Base-by-base conservation (phyloP, 2,888 invertebrate species). In the Pseudococcus viburni region DNA sequence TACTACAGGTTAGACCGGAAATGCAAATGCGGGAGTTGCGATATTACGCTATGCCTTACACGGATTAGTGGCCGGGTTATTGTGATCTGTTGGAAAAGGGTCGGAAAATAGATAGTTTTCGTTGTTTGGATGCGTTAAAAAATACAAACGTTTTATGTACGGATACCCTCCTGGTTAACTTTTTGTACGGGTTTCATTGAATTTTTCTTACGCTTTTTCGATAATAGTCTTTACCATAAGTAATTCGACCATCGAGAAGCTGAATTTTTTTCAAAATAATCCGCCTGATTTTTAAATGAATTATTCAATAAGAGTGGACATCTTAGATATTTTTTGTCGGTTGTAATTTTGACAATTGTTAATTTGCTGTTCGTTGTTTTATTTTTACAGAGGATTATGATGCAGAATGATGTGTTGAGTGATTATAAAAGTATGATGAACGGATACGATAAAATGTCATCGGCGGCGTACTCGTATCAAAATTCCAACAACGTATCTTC, bases 371-470 rank as follows among this genome's bases (percentile, higher is more conserved):
- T 51, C 15, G 11, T 51, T 51, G 12, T 0, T 17, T 11, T 15
- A 17, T 51, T 80, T 80, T 87, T 87, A n/a, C 83, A 87, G 87
- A 80, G 80, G 51, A 87, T 87, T 7, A 80, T 87, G 87, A 87
- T 87, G 87, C 87, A 87, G 39, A 87, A 77, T 83, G 87, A 87
- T 3, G 77, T 83, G 17, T 26, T 46, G 6, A 87, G n/a, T 15
- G 46, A 77, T 26, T 87, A 87, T 26, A n/a, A 59, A 19, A 77
- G 19, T 9, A n/a, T 77, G 26, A 22, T 80, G 19, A 87, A 87
- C 55, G 87, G 87, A 26, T 87, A 80, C n/a, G 87, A 87, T 48
- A 87, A 80, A 55, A 15, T 33, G n/a, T n/a, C 80, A 6, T 3
- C 22, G 33, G 17, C 87, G 4, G n/a, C 83, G 12, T 87, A 87